Conservation (phyloP, 2,888 invertebrate genomes). For the Hedya salicella region DNA sequence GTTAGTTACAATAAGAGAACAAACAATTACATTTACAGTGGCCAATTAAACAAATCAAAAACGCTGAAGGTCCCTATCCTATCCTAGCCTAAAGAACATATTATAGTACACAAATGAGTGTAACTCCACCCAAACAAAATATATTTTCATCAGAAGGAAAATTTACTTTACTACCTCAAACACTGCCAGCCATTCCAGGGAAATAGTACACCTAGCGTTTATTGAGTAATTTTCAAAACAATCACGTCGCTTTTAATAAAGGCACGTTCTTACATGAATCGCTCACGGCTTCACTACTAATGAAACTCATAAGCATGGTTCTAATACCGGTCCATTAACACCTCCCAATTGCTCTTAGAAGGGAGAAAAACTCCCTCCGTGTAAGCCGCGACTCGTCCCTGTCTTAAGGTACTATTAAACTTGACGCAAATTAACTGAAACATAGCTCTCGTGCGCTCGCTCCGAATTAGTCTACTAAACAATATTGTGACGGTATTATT, state of each 20-base stretch:
- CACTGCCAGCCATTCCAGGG: not conserved
- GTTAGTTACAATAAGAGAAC: no score
- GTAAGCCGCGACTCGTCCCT: conserved; percentile 54
- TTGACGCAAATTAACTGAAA: conserved; percentile 71
- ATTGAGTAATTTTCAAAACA: conserved; percentile 75
- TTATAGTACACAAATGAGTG: no score
- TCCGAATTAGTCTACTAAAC: conserved; percentile 36
- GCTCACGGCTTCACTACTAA: conserved; percentile 76
- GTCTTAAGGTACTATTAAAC: conserved; percentile 71
- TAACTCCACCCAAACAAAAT: no score
- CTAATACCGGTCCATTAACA: conserved; percentile 77
- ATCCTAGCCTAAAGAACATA: no score
- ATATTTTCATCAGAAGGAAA: not conserved
- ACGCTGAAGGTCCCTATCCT: no score
- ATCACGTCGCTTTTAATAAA: conserved; percentile 78
- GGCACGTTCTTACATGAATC: conserved; percentile 80
- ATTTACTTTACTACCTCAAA: not conserved
- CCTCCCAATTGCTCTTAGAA: conserved; percentile 71
- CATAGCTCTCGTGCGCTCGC: conserved; percentile 52
- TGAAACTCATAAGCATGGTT: conserved; percentile 80
- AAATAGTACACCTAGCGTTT: conserved; percentile 48
- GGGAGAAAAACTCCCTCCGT: conserved; percentile 71
- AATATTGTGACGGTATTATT: conserved; percentile 20
- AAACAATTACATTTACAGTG: no score
- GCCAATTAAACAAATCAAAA: no score